Percentiles rank a stretch among this genome's conserved stretches.
phyloP scores from a whole-genome alignment of 2,113 vertebrate species.

The Marcusenius ussheri region DNA sequence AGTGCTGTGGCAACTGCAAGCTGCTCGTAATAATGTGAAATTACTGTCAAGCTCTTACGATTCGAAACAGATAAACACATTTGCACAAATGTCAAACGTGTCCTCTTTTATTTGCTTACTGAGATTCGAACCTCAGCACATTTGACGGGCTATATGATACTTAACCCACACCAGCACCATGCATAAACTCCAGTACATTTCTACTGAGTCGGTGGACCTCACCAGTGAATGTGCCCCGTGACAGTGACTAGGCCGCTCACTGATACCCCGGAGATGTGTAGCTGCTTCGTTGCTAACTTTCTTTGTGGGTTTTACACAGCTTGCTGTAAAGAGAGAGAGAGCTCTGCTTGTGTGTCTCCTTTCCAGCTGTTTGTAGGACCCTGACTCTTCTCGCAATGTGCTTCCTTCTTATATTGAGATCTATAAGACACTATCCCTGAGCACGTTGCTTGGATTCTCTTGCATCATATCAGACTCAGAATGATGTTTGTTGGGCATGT shows the following conservation, averaged over 20 bases:
- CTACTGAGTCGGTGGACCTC: background rate
- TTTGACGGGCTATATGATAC: background rate
- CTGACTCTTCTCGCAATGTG: background rate
- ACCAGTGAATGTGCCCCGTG: background rate
- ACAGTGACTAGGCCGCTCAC: background rate
- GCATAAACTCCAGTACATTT: background rate
- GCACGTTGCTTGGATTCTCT: background rate
- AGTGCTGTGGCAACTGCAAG: background rate
- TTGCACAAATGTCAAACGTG: background rate
- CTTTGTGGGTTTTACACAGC: background rate
- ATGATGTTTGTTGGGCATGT: background rate
- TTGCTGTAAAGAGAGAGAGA: background rate
- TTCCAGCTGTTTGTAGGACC: background rate
- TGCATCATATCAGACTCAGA: background rate
- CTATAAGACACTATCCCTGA: background rate
- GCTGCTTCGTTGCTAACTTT: background rate
- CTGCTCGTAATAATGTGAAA: background rate
- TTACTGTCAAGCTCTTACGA: background rate
- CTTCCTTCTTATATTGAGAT: background rate
- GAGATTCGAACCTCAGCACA: background rate
- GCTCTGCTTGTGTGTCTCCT: background rate
- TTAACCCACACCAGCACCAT: background rate
- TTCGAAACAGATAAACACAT: background rate
- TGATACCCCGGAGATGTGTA: background rate
- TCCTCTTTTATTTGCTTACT: background rate